Conservation (phyloP, 2,113 vertebrate species). For the Climacteris rufus region DNA sequence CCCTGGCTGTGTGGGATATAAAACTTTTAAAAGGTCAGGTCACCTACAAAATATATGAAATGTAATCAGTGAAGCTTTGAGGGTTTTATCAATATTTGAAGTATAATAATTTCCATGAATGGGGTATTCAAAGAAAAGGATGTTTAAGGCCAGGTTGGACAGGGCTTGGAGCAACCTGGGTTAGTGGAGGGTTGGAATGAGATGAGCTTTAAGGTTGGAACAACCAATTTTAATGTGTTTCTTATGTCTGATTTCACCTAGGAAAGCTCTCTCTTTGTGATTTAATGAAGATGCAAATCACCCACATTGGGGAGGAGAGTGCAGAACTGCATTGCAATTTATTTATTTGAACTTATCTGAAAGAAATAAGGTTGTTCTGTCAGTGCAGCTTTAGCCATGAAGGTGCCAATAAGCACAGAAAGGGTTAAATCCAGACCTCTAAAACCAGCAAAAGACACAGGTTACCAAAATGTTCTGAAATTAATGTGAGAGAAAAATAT, state of each 20-base stretch:
- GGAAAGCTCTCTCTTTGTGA: not conserved
- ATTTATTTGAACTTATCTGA: not conserved
- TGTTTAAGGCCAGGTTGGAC: not conserved
- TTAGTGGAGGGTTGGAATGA: rapidly evolving
- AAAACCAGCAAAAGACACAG: not conserved
- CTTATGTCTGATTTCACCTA: not conserved
- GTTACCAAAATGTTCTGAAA: not conserved
- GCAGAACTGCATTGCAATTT: not conserved
- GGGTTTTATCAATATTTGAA: not conserved
- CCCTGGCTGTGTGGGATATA: not conserved
- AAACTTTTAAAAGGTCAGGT: not conserved
- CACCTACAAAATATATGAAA: not conserved
- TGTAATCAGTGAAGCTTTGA: not conserved
- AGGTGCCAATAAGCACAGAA: not conserved
- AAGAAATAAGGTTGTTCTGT: not conserved
- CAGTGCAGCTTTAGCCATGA: not conserved
- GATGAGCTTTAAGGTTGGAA: not conserved
- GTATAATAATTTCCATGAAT: not conserved
- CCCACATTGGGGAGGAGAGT: not conserved
- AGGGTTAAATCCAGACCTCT: not conserved
- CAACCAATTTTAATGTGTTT: not conserved
- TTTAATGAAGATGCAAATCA: not conserved
- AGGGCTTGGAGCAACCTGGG: not conserved
- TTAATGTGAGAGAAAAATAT: not conserved
- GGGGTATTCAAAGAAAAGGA: not conserved